Evolutionary conservation across 2,113 vertebrate species (phyloP), one percentile per base, ranked within the genome.

Genomic region (Pionites leucogaster): DNA sequence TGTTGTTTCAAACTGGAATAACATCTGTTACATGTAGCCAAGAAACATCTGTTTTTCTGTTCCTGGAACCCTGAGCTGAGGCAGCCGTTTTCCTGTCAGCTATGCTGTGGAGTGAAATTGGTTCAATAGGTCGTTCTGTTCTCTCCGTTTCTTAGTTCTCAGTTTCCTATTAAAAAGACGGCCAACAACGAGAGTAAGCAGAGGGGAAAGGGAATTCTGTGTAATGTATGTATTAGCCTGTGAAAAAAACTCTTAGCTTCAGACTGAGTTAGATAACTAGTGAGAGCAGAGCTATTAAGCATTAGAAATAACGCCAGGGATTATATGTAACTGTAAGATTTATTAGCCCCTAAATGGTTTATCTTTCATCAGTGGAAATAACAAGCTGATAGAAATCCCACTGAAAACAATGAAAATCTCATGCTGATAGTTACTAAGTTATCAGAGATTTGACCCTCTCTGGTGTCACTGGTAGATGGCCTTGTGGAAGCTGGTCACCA

Each of bases 21-120:
- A 86, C 91, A 93, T 88, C 91, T 97, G 90, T 95, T 94, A 75
- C 78, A 71, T 29, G 68, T 29, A 87, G 87, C 83, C 81, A 68
- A 94, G 60, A 81, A 94, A 92, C 96, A 95, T 96, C 96, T 97
- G 95, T 16, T 85, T 97, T 96, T 93, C 82, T 2, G 1, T 94
- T 95, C 82, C 95, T 86, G 69, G 76, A 95, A 91, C 29, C 35
- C 63, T 63, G 78, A 80, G 67, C 81, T 75, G 64, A 93, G 69
- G 80, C 78, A 23, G 89, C 55, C 4, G 5, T 90, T 93, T 89
- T 94, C 87, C 91, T 95, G 82, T 86, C 85, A 93, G 76, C 86
- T 90, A 35, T 82, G 64, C 72, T 3, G 16, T 63, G 74, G 44
- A 94, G 67, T 3, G 7, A 69, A 94, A 94, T 68, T 55, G n/a